These are phyloP conservation scores for Oxyscelio sp. DNA, from an alignment of 2,888 invertebrate genomes.

Conservation along the genomic window DNA sequence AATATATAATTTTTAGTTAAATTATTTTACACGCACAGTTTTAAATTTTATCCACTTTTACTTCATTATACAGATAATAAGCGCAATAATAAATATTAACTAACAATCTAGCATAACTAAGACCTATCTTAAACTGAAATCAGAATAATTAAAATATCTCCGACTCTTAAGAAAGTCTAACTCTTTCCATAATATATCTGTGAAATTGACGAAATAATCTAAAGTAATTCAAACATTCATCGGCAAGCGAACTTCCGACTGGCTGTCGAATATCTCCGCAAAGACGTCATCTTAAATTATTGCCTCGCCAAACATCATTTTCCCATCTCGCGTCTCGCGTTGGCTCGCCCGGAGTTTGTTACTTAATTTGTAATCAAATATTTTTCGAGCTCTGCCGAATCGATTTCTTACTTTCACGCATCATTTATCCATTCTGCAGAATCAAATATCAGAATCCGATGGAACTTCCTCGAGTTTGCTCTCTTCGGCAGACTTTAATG, in stretches of 20 bases:
- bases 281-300: slow-evolving; percentile 32
- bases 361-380: slow-evolving; percentile 36
- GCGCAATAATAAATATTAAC: too few species aligned
- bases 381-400: slow-evolving; percentile 3
- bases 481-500: slow-evolving; percentile 4
- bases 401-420: slow-evolving; percentile 47
- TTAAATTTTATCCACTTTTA: too few species aligned
- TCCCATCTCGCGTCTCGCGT: background rate
- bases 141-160: background rate
- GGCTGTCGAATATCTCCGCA: slow-evolving; percentile 30
- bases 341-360: slow-evolving; percentile 5
- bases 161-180: background rate
- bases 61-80: too few species aligned
- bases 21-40: too few species aligned
- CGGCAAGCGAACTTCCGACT: slow-evolving; percentile 14
- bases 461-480: slow-evolving; percentile 13
- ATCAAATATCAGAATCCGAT: background rate
- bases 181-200: too few species aligned
- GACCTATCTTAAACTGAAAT: too few species aligned
- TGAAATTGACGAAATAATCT: background rate
- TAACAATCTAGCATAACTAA: too few species aligned
- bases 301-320: slow-evolving; percentile 31
- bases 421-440: slow-evolving; percentile 31
- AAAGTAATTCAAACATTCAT: slow-evolving; percentile 44
- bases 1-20: too few species aligned